A percentile compares a stretch with the other conserved stretches of the same genome.
These are phyloP conservation scores for Clusia tigrina DNA, from an alignment of 2,888 invertebrate genomes.

Conservation along the genomic window DNA sequence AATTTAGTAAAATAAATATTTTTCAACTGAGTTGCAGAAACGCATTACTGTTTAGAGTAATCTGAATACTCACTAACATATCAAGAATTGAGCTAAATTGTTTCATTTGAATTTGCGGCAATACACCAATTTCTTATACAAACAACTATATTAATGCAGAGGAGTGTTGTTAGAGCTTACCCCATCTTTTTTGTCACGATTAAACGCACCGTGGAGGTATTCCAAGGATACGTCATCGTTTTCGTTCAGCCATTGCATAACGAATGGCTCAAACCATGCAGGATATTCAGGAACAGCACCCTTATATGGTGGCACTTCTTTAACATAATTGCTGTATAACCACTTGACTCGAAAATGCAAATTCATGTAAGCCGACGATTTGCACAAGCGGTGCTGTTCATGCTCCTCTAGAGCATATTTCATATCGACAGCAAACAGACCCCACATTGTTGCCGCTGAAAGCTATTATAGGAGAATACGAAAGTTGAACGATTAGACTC, in stretches of 20 bases:
- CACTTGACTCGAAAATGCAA: constrained; percentile 99
- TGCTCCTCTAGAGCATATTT: constrained; percentile 98
- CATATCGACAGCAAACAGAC: constrained; percentile 94
- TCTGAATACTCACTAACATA: too few species aligned
- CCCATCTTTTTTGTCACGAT: constrained; percentile 94
- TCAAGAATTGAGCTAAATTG: neutral
- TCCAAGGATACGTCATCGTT: constrained; percentile 99
- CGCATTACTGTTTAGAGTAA: too few species aligned
- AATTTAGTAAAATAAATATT: too few species aligned
- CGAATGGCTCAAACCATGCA: constrained; percentile 99
- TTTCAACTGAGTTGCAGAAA: too few species aligned
- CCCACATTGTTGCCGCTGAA: constrained; percentile 98
- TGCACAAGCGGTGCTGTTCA: constrained; percentile 93
- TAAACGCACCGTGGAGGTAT: constrained; percentile 98
- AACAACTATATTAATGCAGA: too few species aligned
- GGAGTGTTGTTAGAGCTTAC: constrained; percentile 69
- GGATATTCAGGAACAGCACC: constrained; percentile 98
- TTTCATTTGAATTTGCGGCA: too few species aligned
- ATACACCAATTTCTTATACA: too few species aligned
- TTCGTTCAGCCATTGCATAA: constrained; percentile 99
- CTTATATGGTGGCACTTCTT: constrained; percentile 96
- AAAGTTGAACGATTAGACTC: too few species aligned
- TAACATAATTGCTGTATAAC: constrained; percentile 97
- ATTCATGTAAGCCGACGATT: constrained; percentile 99
- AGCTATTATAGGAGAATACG: too few species aligned